A percentile compares a stretch with the other conserved stretches of the same genome.
phyloP scores from a whole-genome alignment of 2,888 invertebrate genomes.

The Tipula helvola region DNA sequence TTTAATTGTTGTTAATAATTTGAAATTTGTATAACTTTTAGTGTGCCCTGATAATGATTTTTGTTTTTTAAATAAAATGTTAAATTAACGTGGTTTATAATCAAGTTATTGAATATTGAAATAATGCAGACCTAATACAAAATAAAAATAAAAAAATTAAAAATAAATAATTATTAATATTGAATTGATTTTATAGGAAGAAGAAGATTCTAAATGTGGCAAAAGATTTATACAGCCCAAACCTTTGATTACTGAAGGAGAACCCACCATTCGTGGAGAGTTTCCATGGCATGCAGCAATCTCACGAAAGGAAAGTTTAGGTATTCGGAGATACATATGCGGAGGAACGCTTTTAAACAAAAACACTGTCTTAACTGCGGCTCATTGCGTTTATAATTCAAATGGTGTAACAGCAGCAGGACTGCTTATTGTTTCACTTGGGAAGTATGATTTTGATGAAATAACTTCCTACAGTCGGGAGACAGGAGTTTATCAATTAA shows the following conservation, averaged over 20 bases:
- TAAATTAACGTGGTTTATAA: too few species aligned
- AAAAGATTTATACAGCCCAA: neutral
- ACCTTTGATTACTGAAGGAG: neutral
- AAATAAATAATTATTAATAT: neutral
- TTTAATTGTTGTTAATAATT: too few species aligned
- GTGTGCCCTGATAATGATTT: too few species aligned
- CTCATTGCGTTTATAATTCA: neutral
- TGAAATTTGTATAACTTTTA: too few species aligned
- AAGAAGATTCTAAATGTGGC: neutral
- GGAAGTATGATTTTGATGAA: neutral
- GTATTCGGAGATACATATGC: neutral
- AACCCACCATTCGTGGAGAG: neutral
- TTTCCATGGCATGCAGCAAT: neutral
- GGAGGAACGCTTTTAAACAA: neutral
- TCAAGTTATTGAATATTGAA: too few species aligned
- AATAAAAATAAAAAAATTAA: too few species aligned
- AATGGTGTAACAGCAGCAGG: neutral
- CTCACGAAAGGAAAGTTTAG: neutral
- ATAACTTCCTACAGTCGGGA: slow-evolving; percentile 23
- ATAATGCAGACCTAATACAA: too few species aligned
- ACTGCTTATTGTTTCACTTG: neutral
- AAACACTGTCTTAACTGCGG: neutral
- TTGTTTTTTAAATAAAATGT: too few species aligned
- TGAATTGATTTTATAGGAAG: neutral
- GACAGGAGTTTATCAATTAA: slow-evolving; percentile 18